Conservation (phyloP, 2,797 vertebrate genomes). For the Pteropus rufus region DNA sequence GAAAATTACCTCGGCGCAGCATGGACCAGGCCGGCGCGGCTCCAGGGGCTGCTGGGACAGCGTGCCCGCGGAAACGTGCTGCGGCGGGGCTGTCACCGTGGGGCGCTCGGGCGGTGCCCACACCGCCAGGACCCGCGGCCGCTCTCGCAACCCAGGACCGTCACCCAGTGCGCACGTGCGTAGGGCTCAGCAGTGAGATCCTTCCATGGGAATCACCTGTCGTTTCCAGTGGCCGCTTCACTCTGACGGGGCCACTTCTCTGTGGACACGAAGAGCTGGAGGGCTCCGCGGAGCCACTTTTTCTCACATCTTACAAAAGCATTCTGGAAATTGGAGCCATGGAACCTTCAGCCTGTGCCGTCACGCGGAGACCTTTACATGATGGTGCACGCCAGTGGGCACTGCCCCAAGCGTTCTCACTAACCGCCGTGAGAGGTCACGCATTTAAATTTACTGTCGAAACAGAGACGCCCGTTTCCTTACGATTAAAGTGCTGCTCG, state of each 20-base stretch:
- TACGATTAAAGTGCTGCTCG: slow-evolving; percentile 43
- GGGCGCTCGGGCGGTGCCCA: no score
- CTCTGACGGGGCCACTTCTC: not conserved
- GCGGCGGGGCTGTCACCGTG: no score
- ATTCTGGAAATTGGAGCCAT: not conserved
- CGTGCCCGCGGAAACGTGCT: not conserved
- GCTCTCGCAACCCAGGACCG: not conserved
- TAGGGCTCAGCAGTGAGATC: no score
- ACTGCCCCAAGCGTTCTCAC: slow-evolving; percentile 64
- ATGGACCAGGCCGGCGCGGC: not conserved
- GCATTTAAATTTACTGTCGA: slow-evolving; percentile 49
- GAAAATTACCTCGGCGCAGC: slow-evolving; percentile 43
- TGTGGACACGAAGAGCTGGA: not conserved
- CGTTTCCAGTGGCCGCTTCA: not conserved
- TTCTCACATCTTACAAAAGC: not conserved
- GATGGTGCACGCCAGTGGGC: slow-evolving; percentile 57
- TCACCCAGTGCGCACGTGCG: not conserved
- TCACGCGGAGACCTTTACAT: not conserved
- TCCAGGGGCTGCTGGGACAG: not conserved
- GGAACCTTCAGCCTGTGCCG: not conserved
- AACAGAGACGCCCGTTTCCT: slow-evolving; percentile 66
- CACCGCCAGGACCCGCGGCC: no score
- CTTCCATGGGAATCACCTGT: not conserved
- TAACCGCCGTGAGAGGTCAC: not conserved
- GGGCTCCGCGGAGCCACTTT: no score